Evolutionary conservation across 2,888 invertebrate species (phyloP).

Genomic region (Cephalotes varians): DNA sequence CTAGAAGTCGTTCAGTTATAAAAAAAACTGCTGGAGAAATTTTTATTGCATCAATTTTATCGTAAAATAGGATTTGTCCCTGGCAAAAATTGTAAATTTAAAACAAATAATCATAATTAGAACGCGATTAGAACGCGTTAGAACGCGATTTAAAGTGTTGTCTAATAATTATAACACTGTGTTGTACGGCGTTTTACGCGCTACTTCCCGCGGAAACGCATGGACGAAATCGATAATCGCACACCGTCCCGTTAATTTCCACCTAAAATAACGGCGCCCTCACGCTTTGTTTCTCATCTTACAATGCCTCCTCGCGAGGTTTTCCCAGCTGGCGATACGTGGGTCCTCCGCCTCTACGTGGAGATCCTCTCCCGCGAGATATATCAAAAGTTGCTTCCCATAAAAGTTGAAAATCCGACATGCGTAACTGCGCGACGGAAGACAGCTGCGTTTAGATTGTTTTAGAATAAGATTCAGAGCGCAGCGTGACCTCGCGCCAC

Average conservation of each 20-base stretch:
- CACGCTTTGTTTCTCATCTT: conserved; percentile 36
- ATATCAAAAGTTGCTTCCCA: conserved; percentile 21
- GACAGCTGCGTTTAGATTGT: conserved; percentile 14
- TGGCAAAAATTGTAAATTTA: neutral
- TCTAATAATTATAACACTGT: neutral
- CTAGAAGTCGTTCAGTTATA: neutral
- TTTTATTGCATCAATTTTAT: neutral
- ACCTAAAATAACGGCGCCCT: conserved; percentile 38
- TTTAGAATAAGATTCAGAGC: neutral
- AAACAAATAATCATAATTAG: neutral
- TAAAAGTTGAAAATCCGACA: conserved; percentile 24
- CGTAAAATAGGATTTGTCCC: neutral
- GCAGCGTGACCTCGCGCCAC: neutral
- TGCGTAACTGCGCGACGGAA: neutral
- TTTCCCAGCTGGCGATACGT: conserved; percentile 25
- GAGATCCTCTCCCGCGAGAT: conserved; percentile 8
- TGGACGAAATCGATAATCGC: conserved; percentile 15
- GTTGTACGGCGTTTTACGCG: conserved; percentile 33
- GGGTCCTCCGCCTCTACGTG: neutral
- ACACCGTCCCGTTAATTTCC: conserved; percentile 41
- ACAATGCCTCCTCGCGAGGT: conserved; percentile 17
- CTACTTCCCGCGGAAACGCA: conserved; percentile 26
- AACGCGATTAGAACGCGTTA: neutral
- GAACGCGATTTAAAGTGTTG: neutral
- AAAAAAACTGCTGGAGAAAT: neutral